A percentile compares a stretch with the other conserved stretches of the same genome.
Conservation (phyloP, 2,888 invertebrate genomes). For the Cataglyphis cursor region DNA sequence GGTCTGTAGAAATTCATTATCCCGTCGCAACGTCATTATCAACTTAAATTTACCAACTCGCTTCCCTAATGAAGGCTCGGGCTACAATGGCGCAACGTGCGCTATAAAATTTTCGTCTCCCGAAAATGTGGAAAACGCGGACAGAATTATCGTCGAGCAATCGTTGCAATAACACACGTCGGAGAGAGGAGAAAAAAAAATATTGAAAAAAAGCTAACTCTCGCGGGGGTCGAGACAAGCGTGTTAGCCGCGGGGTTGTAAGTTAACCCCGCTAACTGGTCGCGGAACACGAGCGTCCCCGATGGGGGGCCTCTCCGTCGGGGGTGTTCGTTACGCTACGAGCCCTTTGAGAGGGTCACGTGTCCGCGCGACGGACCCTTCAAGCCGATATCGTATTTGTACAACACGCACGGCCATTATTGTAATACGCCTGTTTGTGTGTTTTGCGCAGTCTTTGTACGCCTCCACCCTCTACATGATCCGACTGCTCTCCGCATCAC, state of each 20-base stretch:
- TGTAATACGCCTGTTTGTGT: slow-evolving; percentile 85
- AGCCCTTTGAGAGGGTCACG: slow-evolving; percentile 84
- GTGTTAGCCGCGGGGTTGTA: slow-evolving; percentile 76
- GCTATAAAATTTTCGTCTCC: background rate
- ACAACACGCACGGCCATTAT: slow-evolving; percentile 85
- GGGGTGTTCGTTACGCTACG: slow-evolving; percentile 84
- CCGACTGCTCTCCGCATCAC: slow-evolving; percentile 16
- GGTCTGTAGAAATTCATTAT: slow-evolving; percentile 25
- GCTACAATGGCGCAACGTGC: slow-evolving; percentile 28
- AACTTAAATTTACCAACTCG: slow-evolving; percentile 30
- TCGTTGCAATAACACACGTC: slow-evolving; percentile 20
- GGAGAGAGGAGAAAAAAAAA: background rate
- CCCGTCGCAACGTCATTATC: slow-evolving; percentile 40
- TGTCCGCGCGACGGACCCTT: slow-evolving; percentile 80
- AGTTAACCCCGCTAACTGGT: slow-evolving; percentile 83
- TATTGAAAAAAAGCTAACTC: slow-evolving; percentile 15
- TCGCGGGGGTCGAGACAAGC: slow-evolving; percentile 37
- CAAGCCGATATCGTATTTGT: slow-evolving; percentile 86
- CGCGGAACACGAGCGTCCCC: slow-evolving; percentile 77
- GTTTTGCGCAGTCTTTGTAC: slow-evolving; percentile 79
- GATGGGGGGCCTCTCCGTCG: slow-evolving; percentile 80
- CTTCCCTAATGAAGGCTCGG: slow-evolving; percentile 29
- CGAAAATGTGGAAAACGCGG: slow-evolving; percentile 34
- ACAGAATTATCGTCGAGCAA: slow-evolving; percentile 37
- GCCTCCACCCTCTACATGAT: slow-evolving; percentile 53